phyloP scores from a whole-genome alignment of 2,888 invertebrate species.

The Hydrotaea cyrtoneurina region DNA sequence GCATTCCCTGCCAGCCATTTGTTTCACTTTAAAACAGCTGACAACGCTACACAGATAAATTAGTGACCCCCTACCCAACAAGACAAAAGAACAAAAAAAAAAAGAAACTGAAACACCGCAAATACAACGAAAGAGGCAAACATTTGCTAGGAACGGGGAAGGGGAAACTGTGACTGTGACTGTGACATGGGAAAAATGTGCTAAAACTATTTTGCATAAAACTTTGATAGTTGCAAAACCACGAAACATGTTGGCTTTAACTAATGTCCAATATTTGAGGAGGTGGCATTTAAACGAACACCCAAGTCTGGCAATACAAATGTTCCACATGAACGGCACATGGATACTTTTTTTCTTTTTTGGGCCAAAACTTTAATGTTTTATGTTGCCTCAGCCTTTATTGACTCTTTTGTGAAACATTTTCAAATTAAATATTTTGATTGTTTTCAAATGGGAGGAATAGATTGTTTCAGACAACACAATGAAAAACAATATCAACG shows the following conservation, averaged over 20 bases:
- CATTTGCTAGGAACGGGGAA: neutral
- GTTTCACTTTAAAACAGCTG: constrained; percentile 65
- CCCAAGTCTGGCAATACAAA: neutral
- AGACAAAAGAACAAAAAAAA: neutral
- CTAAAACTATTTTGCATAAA: constrained; percentile 61
- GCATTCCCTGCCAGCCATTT: constrained; percentile 49
- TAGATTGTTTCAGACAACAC: too few relatives aligned
- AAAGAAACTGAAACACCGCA: too few relatives aligned
- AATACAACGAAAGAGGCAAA: constrained; percentile 6
- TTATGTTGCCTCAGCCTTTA: neutral
- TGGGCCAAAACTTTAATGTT: neutral
- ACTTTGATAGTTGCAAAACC: constrained; percentile 32
- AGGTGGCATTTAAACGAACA: neutral
- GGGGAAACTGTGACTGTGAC: neutral
- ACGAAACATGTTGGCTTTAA: constrained; percentile 49
- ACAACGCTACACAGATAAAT: constrained; percentile 66
- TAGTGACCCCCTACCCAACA: constrained; percentile 46
- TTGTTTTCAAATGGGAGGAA: too few relatives aligned
- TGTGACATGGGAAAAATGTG: constrained; percentile 12
- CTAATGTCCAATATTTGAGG: constrained; percentile 20
- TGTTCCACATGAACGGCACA: neutral
- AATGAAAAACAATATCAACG: too few relatives aligned
- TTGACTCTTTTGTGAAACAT: neutral
- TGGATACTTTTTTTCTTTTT: neutral
- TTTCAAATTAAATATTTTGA: neutral